Evolutionary conservation across 2,888 invertebrate species (phyloP).

Genomic region (Periphyllus acericola): DNA sequence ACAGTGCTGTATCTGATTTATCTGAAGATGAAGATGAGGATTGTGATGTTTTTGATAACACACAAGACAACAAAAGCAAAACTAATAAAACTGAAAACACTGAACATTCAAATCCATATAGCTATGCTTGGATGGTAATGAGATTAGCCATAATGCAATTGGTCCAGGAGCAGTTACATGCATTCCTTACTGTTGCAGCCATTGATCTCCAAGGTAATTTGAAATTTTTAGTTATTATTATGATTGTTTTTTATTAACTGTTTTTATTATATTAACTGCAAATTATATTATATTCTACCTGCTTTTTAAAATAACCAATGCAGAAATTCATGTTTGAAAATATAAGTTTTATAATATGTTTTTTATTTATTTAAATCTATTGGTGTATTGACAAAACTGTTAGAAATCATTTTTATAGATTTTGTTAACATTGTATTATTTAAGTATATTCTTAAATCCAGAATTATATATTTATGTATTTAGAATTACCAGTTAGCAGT

Average conservation of each 20-base stretch:
- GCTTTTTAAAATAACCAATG: no score
- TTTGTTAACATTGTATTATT: not conserved
- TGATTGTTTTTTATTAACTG: no score
- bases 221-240: not conserved
- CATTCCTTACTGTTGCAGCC: conserved; percentile 88
- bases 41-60: conserved; percentile 80
- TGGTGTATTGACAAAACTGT: no score
- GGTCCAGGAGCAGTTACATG: conserved; percentile 83
- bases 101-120: conserved; percentile 92
- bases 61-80: conserved; percentile 68
- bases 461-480: conserved; percentile 53
- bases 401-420: not conserved
- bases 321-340: not conserved
- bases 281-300: no score
- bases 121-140: conserved; percentile 96
- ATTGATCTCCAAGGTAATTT: conserved; percentile 86
- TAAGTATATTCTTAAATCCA: not conserved
- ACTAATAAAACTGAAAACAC: conserved; percentile 72
- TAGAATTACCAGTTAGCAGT: conserved; percentile 93
- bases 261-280: no score
- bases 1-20: conserved; percentile 81
- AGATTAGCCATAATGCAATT: conserved; percentile 88
- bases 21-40: conserved; percentile 83
- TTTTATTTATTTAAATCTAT: not conserved
- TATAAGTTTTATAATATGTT: not conserved